These are phyloP conservation scores for Actenoides hombroni DNA, from an alignment of 2,113 vertebrate genomes.

Conservation along the genomic window DNA sequence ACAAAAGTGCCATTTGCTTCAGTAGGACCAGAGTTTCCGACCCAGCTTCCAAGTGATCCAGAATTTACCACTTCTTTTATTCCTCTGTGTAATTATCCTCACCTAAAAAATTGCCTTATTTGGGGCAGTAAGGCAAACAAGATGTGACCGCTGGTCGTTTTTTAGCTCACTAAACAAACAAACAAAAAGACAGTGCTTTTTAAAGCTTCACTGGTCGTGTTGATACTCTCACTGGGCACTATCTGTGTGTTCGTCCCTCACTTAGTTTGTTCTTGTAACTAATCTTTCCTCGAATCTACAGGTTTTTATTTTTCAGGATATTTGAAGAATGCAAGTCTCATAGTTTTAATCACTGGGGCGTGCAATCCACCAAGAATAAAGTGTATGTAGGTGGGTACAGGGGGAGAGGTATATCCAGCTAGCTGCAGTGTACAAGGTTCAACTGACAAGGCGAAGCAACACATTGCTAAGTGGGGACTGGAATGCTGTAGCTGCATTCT, in stretches of 20 bases:
- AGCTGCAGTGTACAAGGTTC: neutral
- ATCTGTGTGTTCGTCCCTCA: neutral
- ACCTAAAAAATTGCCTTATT: neutral
- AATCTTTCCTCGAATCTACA: neutral
- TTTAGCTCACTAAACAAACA: neutral
- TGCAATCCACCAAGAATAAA: constrained; percentile 13
- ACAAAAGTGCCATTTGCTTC: neutral
- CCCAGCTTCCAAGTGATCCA: neutral
- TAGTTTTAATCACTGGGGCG: neutral
- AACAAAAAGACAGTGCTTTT: neutral
- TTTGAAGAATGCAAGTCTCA: constrained; percentile 1
- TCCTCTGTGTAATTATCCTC: neutral
- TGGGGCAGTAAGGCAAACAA: neutral
- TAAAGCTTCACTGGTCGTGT: neutral
- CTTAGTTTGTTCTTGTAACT: neutral
- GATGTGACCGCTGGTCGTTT: neutral
- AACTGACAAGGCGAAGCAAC: neutral
- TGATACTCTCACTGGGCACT: neutral
- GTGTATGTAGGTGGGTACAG: neutral
- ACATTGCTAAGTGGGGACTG: constrained; percentile 28
- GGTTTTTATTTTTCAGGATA: constrained; percentile 22
- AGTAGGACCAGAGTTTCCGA: neutral
- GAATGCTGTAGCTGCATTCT: constrained; percentile 14
- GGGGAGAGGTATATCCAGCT: neutral
- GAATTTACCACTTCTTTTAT: neutral